Conservation (phyloP, 2,113 vertebrate genomes). For the Gasterosteus nipponicus region DNA sequence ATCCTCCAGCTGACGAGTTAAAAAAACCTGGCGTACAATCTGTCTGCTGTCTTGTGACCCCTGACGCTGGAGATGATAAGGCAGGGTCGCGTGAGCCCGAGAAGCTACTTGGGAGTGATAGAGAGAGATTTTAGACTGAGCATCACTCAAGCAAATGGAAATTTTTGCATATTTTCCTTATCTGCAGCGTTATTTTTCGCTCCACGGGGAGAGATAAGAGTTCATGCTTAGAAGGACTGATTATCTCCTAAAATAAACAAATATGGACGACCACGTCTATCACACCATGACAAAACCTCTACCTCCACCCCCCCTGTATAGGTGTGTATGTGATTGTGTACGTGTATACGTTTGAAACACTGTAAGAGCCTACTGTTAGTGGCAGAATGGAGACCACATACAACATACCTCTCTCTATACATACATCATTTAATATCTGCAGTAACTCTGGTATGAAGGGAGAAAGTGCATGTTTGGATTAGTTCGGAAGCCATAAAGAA, state of each 20-base stretch:
- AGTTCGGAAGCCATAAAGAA: slow-evolving; percentile 35
- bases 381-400: no score
- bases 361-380: no score
- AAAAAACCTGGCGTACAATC: slow-evolving; percentile 57
- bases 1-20: slow-evolving; percentile 62
- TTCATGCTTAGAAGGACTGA: slow-evolving; percentile 71
- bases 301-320: slow-evolving; percentile 36
- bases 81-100: slow-evolving; percentile 42
- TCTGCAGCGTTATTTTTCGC: slow-evolving; percentile 55
- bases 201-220: slow-evolving; percentile 72
- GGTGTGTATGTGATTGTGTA: neutral
- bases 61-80: slow-evolving; percentile 69
- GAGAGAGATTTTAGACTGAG: slow-evolving; percentile 60
- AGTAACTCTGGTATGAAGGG: neutral
- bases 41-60: slow-evolving; percentile 69
- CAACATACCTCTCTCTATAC: no score
- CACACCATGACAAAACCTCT: slow-evolving; percentile 63
- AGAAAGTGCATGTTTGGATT: slow-evolving; percentile 20
- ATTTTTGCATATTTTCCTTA: slow-evolving; percentile 75
- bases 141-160: slow-evolving; percentile 63
- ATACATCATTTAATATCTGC: neutral
- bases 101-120: slow-evolving; percentile 64
- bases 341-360: neutral
- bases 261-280: slow-evolving; percentile 74
- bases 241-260: slow-evolving; percentile 81